phyloP scores from a whole-genome alignment of 2,888 invertebrate species.

The Caenorhabditis panamensis region DNA sequence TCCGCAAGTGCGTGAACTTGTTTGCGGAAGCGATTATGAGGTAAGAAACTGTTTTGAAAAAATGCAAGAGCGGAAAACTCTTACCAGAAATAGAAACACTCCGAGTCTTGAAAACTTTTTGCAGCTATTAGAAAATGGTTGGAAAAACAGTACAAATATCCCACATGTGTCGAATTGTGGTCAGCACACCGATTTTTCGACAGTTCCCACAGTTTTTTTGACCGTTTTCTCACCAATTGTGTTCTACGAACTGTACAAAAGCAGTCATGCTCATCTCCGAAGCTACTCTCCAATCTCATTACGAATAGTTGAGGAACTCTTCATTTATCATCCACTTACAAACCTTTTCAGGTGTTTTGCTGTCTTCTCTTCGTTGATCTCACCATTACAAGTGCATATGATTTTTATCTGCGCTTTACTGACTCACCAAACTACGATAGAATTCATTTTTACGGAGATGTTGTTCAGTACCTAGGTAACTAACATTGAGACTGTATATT shows the following conservation, averaged over 20 bases:
- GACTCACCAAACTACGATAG: conserved; percentile 14
- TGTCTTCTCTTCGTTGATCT: conserved; percentile 67
- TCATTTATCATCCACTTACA: no score
- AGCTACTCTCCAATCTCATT: conserved; percentile 73
- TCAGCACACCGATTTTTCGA: conserved; percentile 76
- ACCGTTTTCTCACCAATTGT: conserved; percentile 71
- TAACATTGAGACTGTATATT: no score
- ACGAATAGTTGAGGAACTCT: no score
- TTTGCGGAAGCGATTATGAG: conserved; percentile 51
- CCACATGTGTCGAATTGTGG: conserved; percentile 72
- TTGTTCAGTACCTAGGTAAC: conserved; percentile 66
- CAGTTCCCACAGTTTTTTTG: conserved; percentile 75
- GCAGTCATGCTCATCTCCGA: conserved; percentile 68
- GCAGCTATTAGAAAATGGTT: conserved; percentile 64
- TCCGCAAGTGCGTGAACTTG: conserved; percentile 57
- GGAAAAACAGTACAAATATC: conserved; percentile 63
- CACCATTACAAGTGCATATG: conserved; percentile 64
- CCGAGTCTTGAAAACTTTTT: no score
- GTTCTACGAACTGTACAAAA: conserved; percentile 74
- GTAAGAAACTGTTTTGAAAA: conserved; percentile 36
- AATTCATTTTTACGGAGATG: conserved; percentile 59
- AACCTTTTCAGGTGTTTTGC: conserved; percentile 65
- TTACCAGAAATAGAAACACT: no score
- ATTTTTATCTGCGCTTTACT: conserved; percentile 48
- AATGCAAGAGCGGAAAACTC: not conserved